Evolutionary conservation across 1,140 invertebrate species (phyloP).

Genomic region (Ips nitidus): DNA sequence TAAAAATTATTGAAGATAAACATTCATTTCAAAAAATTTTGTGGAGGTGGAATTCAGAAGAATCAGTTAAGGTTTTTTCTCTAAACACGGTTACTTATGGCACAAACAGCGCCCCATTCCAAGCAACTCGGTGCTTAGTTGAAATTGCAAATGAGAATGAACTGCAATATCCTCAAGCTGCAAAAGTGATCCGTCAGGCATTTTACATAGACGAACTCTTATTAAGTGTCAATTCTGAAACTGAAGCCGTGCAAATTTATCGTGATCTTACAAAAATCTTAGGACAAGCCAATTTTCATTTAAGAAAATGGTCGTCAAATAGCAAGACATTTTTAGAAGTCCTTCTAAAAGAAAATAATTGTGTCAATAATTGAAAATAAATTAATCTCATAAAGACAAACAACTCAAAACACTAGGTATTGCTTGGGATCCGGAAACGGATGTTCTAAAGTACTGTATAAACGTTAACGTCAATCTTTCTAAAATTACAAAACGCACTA

Average conservation of each 20-base stretch:
- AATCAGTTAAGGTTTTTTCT: too few species aligned
- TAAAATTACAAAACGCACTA: too few species aligned
- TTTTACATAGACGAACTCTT: conserved; percentile 56
- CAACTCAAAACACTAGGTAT: conserved; percentile 18
- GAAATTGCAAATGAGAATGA: too few species aligned
- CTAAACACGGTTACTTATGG: too few species aligned
- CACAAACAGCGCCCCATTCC: too few species aligned
- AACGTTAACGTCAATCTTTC: neutral
- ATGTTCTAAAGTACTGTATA: conserved; percentile 12
- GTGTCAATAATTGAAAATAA: conserved; percentile 5
- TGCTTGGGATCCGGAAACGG: conserved; percentile 7
- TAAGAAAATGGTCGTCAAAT: neutral
- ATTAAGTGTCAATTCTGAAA: conserved; percentile 15
- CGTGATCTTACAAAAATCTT: conserved; percentile 21
- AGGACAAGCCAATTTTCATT: conserved; percentile 19
- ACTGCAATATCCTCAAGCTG: too few species aligned
- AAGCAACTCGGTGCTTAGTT: too few species aligned
- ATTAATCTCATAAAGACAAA: conserved; percentile 8
- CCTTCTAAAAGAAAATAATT: neutral
- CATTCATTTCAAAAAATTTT: conserved; percentile 42
- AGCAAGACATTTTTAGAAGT: conserved; percentile 2
- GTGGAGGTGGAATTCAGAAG: too few species aligned
- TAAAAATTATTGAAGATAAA: conserved; percentile 40
- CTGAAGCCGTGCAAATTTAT: conserved; percentile 23
- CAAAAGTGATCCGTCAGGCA: conserved; percentile 32